Evolutionary conservation across 2,888 invertebrate species (phyloP), one percentile per base, ranked within the genome.

Genomic region (Stegophylla sp.): DNA sequence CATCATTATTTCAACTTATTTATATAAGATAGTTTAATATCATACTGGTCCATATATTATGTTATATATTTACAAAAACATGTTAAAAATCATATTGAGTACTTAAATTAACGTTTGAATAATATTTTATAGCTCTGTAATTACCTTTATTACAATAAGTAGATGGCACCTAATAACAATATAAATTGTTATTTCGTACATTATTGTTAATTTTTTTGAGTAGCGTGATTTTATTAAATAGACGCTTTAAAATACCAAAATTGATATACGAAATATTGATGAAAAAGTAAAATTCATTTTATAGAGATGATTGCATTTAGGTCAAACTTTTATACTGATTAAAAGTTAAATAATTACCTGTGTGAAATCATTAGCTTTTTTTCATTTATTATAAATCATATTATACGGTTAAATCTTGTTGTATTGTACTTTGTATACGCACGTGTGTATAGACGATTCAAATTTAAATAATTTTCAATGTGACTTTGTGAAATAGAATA

Each of bases 241-340:
- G n/a, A n/a, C n/a, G 48, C 7, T 48, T 17, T 17, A 48, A 48
- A 48, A 51, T 51, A 51, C 7, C 20, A 67, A 67, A 17, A 4
- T 26, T 4, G 17, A n/a, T 28, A n/a, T 28, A 67, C 17, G n/a
- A 5, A 66, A 1, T n/a, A 53, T 10, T 51, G 13, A 69, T 34
- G 20, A 20, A 69, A 51, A 69, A 69, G n/a, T 34, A 69, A 34
- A 28, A 45, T 15, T 28, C 15, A 13, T 17, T 1, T 7, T 61
- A n/a, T 15, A 9, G 59, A 20, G 34, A 20, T n/a, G 51, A 51
- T n/a, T 51, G 48, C 51, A 34, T 69, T 69, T 69, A 69, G 69
- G 51, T 69, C 15, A 53, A 69, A 51, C 34, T 53, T 51, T 20
- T 64, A 64, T 5, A 20, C 28, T 34, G 69, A 69, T 69, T 48